Base-by-base conservation (phyloP, 1,140 invertebrate genomes). In the Drosophila nebulosa region DNA sequence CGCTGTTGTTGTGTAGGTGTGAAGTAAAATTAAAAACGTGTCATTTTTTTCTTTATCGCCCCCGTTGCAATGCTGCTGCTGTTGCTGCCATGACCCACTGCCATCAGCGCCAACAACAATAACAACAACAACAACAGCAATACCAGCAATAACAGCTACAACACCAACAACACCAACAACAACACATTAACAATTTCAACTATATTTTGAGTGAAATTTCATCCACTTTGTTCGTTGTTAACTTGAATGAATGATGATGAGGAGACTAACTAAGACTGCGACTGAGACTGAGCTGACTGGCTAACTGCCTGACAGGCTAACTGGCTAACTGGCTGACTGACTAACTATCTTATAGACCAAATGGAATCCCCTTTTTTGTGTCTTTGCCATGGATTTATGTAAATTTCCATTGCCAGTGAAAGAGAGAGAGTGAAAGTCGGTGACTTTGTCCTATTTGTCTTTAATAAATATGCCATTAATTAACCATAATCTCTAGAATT, bases 11-110 rank as follows among this genome's bases (percentile, higher is more conserved):
- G 83, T 88, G 83, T 88, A 83, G 83, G 83, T 88, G 84, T 88
- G 75, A 88, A 88, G 84, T 89, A 89, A 88, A 88, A 88, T 88
- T 88, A 88, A 88, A 88, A 88, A 88, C 84, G 78, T 88, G 83
- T 88, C 83, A 88, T 88, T 88, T 88, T 88, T 88, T 83, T 74
- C 81, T 86, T 88, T 86, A 86, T 86, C 81, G 81, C 83, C 83
- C 83, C 83, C 81, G 66, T 69, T 61, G 36, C 50, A 65, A 61
- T 76, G 84, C 74, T n/a, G n/a, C n/a, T n/a, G n/a, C n/a, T n/a
- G n/a, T n/a, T n/a, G n/a, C n/a, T 80, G 78, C 71, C 78, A 60
- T 78, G 79, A 84, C 75, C 78, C 64, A 69, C 18, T 60, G 55
- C 30, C 64, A 46, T 24, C 51, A 39, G 18, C 73, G 35, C 36